phyloP scores from a whole-genome alignment of 1,140 invertebrate species.

The Polyergus mexicanus region DNA sequence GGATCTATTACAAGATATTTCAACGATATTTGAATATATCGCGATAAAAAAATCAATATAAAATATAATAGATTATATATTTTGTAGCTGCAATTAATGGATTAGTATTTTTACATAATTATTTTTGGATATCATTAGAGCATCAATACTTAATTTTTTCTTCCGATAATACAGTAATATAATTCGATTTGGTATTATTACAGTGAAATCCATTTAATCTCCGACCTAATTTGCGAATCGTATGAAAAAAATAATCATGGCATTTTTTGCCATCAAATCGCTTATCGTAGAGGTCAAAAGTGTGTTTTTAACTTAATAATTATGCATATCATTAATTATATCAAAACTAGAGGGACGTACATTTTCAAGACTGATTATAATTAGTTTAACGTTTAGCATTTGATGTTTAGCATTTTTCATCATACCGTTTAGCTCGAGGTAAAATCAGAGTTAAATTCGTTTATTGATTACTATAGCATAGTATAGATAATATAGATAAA shows the following conservation, averaged over 20 bases:
- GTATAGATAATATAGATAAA: too few relatives aligned
- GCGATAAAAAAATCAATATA: background rate
- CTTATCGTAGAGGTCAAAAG: background rate
- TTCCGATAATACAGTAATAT: background rate
- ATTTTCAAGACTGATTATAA: background rate
- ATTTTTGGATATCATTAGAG: background rate
- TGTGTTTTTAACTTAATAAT: background rate
- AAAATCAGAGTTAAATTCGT: background rate
- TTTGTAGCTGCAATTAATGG: background rate
- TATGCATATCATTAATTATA: background rate
- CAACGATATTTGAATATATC: background rate
- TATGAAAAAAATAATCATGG: background rate
- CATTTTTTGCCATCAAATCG: background rate
- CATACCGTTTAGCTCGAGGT: too few relatives aligned
- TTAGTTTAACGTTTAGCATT: too few relatives aligned
- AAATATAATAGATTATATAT: background rate
- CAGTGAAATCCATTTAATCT: background rate
- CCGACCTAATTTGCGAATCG: background rate
- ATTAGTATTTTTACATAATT: background rate
- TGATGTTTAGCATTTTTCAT: background rate
- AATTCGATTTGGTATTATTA: background rate
- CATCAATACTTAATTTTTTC: background rate
- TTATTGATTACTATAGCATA: background rate
- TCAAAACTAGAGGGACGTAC: background rate
- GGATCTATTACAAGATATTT: background rate